Conservation (phyloP, 2,888 invertebrate genomes). For the Drosophila longiperda region DNA sequence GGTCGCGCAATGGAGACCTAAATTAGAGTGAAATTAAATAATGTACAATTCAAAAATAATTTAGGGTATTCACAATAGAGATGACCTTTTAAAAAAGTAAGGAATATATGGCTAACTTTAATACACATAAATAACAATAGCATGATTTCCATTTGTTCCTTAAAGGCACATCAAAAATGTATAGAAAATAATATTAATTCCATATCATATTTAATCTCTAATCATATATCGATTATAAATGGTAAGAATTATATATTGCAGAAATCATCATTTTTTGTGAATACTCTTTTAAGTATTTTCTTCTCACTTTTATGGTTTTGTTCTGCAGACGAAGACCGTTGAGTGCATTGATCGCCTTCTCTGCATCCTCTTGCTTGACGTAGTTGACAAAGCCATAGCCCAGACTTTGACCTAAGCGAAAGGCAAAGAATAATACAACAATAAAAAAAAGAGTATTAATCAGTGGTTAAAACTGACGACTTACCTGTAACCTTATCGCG, state of each 20-base stretch:
- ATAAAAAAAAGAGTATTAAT: neutral
- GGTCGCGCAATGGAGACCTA: constrained; percentile 93
- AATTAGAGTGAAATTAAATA: neutral
- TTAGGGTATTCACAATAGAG: neutral
- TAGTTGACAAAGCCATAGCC: constrained; percentile 99
- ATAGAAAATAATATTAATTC: neutral
- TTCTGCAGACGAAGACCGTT: constrained; percentile 99
- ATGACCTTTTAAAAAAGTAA: neutral
- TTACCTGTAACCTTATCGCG: constrained; percentile 97
- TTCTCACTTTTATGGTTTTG: constrained; percentile 98
- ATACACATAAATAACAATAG: neutral
- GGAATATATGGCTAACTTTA: neutral
- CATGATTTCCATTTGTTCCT: neutral
- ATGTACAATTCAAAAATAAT: neutral
- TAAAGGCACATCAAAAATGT: neutral
- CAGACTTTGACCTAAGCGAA: constrained; percentile 94
- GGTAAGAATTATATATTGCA: neutral
- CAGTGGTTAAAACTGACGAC: neutral
- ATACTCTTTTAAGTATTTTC: neutral
- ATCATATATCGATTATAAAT: neutral
- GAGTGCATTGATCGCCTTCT: constrained; percentile 98
- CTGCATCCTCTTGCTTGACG: constrained; percentile 98
- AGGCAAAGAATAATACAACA: neutral
- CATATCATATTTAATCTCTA: neutral
- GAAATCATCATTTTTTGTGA: neutral